Percentiles rank a stretch among this genome's conserved stretches.
Evolutionary conservation across 2,888 invertebrate genomes (phyloP).

Genomic region (Cancer borealis): DNA sequence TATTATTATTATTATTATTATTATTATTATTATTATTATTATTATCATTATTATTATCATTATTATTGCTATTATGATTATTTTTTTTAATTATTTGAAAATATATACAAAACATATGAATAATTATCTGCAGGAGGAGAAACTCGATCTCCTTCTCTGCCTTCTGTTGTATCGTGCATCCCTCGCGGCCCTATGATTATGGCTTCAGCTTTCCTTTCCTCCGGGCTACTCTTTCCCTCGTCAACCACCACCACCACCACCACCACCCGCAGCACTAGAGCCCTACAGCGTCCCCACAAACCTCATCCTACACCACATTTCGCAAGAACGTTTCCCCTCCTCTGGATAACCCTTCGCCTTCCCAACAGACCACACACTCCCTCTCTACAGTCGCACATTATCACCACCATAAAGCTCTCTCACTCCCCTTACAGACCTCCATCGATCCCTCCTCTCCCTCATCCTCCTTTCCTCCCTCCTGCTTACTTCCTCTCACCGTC

Average conservation of each 20-base stretch:
- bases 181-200: background rate
- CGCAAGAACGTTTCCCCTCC: too few species aligned
- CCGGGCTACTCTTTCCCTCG: background rate
- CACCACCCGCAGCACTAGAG: background rate
- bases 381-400: background rate
- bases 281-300: background rate
- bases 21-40: too few species aligned
- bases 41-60: too few species aligned
- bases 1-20: too few species aligned
- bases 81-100: too few species aligned
- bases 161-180: background rate
- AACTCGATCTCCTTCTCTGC: background rate
- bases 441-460: background rate
- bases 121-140: too few species aligned
- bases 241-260: background rate
- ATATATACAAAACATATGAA: too few species aligned
- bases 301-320: background rate
- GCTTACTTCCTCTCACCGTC: background rate
- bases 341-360: too few species aligned
- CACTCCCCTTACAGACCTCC: background rate
- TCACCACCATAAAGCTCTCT: background rate
- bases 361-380: background rate
- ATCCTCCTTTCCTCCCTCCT: background rate
- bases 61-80: too few species aligned
- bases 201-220: constrained; percentile 15